These are phyloP conservation scores for Octomys mimax DNA, from an alignment of 2,797 vertebrate species.

Conservation along the genomic window DNA sequence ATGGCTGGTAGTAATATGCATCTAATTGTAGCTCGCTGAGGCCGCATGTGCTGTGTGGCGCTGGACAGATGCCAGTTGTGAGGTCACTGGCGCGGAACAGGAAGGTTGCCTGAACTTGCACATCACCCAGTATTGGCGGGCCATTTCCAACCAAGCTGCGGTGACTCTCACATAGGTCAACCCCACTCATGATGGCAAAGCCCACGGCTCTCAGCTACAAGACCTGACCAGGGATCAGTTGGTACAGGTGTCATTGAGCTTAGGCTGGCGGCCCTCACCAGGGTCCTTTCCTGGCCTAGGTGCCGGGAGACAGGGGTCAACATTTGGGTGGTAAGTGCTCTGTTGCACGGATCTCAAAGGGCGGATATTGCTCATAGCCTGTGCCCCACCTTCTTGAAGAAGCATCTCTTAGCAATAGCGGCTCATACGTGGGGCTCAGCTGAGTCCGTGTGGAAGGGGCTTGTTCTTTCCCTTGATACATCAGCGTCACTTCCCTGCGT, in stretches of 20 bases:
- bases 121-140: constrained; percentile 47
- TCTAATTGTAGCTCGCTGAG: not conserved
- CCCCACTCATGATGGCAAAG: not conserved
- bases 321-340: not conserved
- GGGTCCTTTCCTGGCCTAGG: not conserved
- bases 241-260: not conserved
- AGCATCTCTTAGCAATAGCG: not conserved
- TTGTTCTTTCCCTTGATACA: constrained; percentile 35
- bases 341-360: not conserved
- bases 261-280: not conserved
- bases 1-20: not conserved
- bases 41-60: constrained; percentile 5
- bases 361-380: not conserved
- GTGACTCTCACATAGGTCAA: constrained; percentile 16
- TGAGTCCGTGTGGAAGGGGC: constrained; percentile 40
- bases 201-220: not conserved
- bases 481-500: constrained; percentile 36
- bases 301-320: not conserved
- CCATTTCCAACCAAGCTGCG: not conserved
- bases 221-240: not conserved
- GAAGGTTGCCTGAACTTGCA: not conserved
- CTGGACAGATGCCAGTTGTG: not conserved
- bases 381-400: constrained; percentile 15
- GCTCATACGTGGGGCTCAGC: not conserved
- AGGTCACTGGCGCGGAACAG: constrained; percentile 27